A percentile compares a stretch with the other conserved stretches of the same genome.
These are phyloP conservation scores for Clistopyga incitator DNA, from an alignment of 2,888 invertebrate genomes.

Conservation along the genomic window DNA sequence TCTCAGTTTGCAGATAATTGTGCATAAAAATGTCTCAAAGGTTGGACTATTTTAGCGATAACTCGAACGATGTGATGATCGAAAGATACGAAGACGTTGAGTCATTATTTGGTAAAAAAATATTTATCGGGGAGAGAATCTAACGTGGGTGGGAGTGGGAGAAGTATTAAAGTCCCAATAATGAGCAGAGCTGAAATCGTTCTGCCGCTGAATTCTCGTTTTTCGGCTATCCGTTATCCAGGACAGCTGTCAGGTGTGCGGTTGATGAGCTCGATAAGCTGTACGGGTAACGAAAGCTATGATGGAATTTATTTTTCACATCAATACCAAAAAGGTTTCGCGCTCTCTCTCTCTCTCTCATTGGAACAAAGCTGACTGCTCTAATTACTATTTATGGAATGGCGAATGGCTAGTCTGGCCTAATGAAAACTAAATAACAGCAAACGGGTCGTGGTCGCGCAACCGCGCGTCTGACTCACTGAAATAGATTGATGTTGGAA, in stretches of 20 bases:
- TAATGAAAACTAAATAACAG: slow-evolving; percentile 67
- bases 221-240: slow-evolving; percentile 51
- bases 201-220: slow-evolving; percentile 15
- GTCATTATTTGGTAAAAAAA: background rate
- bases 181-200: slow-evolving; percentile 23
- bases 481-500: slow-evolving; percentile 12
- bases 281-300: background rate
- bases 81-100: background rate
- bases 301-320: slow-evolving; percentile 33
- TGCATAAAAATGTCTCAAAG: background rate
- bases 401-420: background rate
- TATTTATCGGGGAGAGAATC: background rate
- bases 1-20: background rate
- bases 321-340: slow-evolving; percentile 14
- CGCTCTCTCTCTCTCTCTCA: background rate
- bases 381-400: slow-evolving; percentile 67
- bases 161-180: background rate
- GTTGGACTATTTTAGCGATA: background rate
- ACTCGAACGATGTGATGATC: background rate
- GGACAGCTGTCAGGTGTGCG: slow-evolving; percentile 49
- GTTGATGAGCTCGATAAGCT: slow-evolving; percentile 50
- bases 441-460: background rate
- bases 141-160: background rate
- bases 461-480: slow-evolving; percentile 7
- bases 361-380: background rate